A percentile compares a stretch with the other conserved stretches of the same genome.
Evolutionary conservation across 2,888 invertebrate species (phyloP).

Genomic region (Cylloceria caligata): DNA sequence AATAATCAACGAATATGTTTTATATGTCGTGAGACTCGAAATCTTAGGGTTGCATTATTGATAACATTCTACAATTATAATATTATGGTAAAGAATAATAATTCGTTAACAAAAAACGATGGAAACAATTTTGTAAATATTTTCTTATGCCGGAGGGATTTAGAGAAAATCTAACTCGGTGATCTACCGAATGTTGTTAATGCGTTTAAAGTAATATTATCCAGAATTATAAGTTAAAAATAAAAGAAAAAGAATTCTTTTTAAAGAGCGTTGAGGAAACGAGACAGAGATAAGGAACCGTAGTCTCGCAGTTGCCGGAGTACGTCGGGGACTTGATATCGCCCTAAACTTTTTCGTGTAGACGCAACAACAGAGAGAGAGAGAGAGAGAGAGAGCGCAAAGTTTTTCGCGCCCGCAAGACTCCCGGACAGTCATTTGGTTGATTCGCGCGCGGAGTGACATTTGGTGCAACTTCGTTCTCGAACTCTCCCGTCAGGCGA

Average conservation of each 20-base stretch:
- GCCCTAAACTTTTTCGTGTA: neutral
- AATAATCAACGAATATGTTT: too few species aligned
- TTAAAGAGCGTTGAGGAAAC: neutral
- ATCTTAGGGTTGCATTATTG: too few species aligned
- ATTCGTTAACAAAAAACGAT: too few species aligned
- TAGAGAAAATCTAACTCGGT: neutral
- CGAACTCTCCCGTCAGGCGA: conserved; percentile 10
- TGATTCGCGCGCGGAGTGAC: neutral
- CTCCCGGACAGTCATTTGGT: neutral
- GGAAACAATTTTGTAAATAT: too few species aligned
- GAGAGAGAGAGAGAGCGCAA: conserved; percentile 10
- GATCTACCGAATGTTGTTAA: neutral
- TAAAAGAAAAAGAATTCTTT: neutral
- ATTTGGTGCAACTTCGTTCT: conserved; percentile 18
- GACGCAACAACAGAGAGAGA: neutral
- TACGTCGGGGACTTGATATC: neutral
- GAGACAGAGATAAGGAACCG: neutral
- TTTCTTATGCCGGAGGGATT: too few species aligned
- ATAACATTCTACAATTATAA: too few species aligned
- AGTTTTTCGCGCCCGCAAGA: conserved; percentile 26
- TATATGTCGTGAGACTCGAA: too few species aligned
- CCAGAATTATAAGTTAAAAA: neutral
- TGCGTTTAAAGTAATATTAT: neutral
- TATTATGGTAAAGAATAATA: too few species aligned
- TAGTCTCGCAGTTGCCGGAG: too few species aligned